Conservation (phyloP, 1,140 invertebrate species). For the Papilio machaon region DNA sequence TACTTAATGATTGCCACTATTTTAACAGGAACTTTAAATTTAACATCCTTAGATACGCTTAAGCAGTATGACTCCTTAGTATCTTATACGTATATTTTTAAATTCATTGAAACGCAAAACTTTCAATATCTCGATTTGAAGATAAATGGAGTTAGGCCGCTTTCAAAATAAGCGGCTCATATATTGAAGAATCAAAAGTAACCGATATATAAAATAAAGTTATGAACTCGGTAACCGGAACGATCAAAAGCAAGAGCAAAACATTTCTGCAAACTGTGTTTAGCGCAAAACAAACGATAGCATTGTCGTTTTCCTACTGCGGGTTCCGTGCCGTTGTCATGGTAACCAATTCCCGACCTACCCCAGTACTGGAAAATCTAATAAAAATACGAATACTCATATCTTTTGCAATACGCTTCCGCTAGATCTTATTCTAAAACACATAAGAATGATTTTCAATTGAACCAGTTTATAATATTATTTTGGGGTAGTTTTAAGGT, state of each 20-base stretch:
- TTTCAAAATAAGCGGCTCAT: too few relatives aligned
- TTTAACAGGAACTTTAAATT: too few relatives aligned
- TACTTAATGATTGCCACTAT: too few relatives aligned
- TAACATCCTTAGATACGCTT: too few relatives aligned
- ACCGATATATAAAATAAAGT: not conserved
- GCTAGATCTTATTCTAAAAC: not conserved
- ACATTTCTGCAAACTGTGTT: slow-evolving; percentile 28
- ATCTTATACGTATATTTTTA: too few relatives aligned
- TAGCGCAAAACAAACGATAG: slow-evolving; percentile 43
- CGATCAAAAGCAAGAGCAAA: not conserved
- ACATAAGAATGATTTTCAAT: slow-evolving; percentile 33
- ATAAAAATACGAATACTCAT: slow-evolving; percentile 48
- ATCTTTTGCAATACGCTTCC: slow-evolving; percentile 1
- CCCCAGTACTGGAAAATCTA: slow-evolving; percentile 54
- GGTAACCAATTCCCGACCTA: slow-evolving; percentile 54
- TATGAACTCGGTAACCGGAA: not conserved
- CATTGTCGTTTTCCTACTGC: slow-evolving; percentile 41
- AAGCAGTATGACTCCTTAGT: too few relatives aligned
- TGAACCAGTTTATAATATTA: not conserved
- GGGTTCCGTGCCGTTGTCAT: slow-evolving; percentile 52
- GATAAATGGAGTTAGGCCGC: too few relatives aligned
- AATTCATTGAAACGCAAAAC: too few relatives aligned
- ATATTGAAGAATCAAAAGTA: not conserved
- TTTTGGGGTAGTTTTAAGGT: not conserved
- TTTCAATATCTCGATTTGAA: too few relatives aligned